A percentile compares a stretch with the other conserved stretches of the same genome.
These are phyloP conservation scores for Neoseiulus cucumeris DNA, from an alignment of 1,140 invertebrate species.

Conservation along the genomic window DNA sequence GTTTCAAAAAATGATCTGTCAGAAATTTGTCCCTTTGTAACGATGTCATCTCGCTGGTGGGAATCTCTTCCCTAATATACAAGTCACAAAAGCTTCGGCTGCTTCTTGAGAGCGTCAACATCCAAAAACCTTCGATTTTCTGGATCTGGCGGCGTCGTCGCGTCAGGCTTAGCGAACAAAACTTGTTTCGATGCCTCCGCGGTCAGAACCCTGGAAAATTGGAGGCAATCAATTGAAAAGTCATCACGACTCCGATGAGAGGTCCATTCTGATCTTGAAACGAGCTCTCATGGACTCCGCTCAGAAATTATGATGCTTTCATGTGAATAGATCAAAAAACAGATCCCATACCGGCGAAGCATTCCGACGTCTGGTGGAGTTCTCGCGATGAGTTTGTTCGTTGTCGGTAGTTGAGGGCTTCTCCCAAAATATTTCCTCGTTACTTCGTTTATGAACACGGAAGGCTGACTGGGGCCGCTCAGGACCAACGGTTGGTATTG, in stretches of 20 bases:
- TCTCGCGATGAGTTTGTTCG: not conserved
- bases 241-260: too few species aligned
- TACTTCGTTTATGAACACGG: not conserved
- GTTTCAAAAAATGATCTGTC: too few species aligned
- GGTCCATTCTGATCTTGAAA: too few species aligned
- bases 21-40: too few species aligned
- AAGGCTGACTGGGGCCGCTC: not conserved
- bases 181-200: constrained; percentile 5
- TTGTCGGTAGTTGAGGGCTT: not conserved
- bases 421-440: constrained; percentile 1
- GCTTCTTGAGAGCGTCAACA: constrained; percentile 11
- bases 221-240: too few species aligned
- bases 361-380: not conserved
- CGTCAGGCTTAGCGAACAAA: not conserved
- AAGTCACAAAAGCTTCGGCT: constrained; percentile 12
- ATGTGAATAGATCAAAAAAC: not conserved
- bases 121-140: constrained; percentile 9
- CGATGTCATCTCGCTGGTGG: too few species aligned
- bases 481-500: not conserved
- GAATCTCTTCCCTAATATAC: too few species aligned
- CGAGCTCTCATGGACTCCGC: too few species aligned
- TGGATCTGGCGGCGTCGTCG: too few species aligned
- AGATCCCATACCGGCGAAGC: not conserved
- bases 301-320: too few species aligned
- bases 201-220: not conserved